These are phyloP conservation scores for Gryllus longicercus DNA, from an alignment of 2,888 invertebrate genomes.

Conservation along the genomic window DNA sequence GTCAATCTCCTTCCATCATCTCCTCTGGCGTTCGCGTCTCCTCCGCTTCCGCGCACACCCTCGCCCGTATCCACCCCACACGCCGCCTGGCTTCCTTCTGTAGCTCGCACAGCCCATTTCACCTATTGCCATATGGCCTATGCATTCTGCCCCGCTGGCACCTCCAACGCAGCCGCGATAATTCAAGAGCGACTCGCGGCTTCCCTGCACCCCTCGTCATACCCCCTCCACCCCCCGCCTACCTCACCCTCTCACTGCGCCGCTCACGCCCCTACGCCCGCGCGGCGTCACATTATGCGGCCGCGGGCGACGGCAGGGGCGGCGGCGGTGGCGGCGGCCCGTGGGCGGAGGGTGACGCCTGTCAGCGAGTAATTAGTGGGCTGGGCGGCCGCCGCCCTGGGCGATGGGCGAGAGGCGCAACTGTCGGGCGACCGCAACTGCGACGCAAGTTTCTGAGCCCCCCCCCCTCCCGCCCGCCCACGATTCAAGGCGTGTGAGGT, in stretches of 20 bases:
- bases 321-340: not conserved
- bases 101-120: not conserved
- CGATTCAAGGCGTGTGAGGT: no score
- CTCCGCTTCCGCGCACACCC: not conserved
- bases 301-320: not conserved
- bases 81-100: not conserved
- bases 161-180: not conserved
- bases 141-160: not conserved
- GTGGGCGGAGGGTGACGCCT: not conserved
- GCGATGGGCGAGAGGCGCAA: not conserved
- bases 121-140: constrained; percentile 17
- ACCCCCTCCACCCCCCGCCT: not conserved
- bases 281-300: constrained; percentile 3
- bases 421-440: not conserved
- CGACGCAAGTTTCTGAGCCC: not conserved
- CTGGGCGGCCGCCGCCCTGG: not conserved
- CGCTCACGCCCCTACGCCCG: not conserved
- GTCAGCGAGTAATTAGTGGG: constrained; percentile 2
- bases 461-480: no score
- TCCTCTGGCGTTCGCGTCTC: not conserved
- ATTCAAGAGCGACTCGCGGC: not conserved
- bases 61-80: not conserved
- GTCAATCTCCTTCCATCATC: no score
- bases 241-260: not conserved
- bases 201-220: not conserved